These are phyloP conservation scores for Neopelma chrysocephalum DNA, from an alignment of 2,797 vertebrate species.

Conservation along the genomic window DNA sequence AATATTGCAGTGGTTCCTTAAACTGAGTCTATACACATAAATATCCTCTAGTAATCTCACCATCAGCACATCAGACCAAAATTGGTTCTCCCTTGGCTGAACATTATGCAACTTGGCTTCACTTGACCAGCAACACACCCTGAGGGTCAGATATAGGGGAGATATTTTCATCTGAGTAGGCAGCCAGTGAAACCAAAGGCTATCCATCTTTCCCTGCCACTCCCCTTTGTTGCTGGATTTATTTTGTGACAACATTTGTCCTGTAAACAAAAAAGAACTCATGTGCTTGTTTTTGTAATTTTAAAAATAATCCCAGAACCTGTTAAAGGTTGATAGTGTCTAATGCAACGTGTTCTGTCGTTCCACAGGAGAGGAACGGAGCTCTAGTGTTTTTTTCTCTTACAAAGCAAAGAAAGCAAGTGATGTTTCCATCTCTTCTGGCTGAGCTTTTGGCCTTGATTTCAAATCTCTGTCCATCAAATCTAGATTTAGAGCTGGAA, in stretches of 20 bases:
- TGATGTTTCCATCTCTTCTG: neutral
- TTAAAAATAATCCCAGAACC: neutral
- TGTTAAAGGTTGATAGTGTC: neutral
- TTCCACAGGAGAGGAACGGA: neutral
- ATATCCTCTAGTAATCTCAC: neutral
- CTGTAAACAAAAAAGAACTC: conserved; percentile 2
- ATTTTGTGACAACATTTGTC: neutral
- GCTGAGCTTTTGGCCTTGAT: neutral
- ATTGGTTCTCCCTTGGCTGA: neutral
- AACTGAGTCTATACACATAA: neutral
- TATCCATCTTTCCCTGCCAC: neutral
- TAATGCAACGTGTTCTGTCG: neutral
- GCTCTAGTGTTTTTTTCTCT: neutral
- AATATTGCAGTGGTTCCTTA: neutral
- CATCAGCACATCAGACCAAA: neutral
- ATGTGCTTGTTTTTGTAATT: neutral
- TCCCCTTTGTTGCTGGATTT: conserved; percentile 27
- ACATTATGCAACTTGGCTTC: neutral
- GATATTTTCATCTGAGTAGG: conserved; percentile 24
- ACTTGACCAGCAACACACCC: neutral
- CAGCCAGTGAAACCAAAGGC: neutral
- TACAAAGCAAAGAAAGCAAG: neutral
- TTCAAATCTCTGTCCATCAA: neutral
- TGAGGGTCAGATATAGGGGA: neutral
- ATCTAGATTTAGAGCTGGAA: neutral